Evolutionary conservation across 2,113 vertebrate genomes (phyloP), one percentile per base, ranked within the genome.

Genomic region (Hippolais icterina): DNA sequence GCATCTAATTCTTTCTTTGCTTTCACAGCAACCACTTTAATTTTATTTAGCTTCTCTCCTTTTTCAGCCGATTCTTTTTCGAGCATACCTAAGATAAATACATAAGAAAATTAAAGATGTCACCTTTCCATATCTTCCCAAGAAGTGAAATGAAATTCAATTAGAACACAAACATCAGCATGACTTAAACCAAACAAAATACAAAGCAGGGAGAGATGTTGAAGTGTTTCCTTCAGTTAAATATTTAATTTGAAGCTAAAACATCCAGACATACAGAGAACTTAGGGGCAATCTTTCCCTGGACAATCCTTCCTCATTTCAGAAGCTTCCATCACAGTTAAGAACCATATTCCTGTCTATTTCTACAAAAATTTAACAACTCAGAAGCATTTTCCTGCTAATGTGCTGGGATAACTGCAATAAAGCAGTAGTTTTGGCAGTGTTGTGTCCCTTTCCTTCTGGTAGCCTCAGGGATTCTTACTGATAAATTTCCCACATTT

Each of bases 1-100:
- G 79, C 96, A 92, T 99, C 99, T 84, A 99, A 97, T 92, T 99
- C 99, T 94, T 99, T 99, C 96, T 98, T 99, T 70, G 99, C 99
- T 97, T 99, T 99, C 84, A 99, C 98, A 59, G 99, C 99, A 56
- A 99, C 99, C 31, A 99, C 97, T 97, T 99, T 99, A 74, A 99
- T 98, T 98, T 99, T 99, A 96, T 98, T 99, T 95, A 99, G 98
- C 96, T 98, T 99, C 68, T 99, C 99, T 8, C 99, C 98, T 90
- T 98, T 99, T 47, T 98, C 98, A 81, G 98, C 98, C 94, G 95
- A 96, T 87, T 98, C 97, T 93, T 97, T 98, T 93, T 98, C 97
- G 9, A 98, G 94, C 52, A 83, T 97, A 76, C 35, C 98, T 98
- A 95, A 94, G 97, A 94, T 11, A 95, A 86, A 91, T 22, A 96